Conservation (phyloP, 92 coral and sea anemone species). For the Diadumene lineata region DNA sequence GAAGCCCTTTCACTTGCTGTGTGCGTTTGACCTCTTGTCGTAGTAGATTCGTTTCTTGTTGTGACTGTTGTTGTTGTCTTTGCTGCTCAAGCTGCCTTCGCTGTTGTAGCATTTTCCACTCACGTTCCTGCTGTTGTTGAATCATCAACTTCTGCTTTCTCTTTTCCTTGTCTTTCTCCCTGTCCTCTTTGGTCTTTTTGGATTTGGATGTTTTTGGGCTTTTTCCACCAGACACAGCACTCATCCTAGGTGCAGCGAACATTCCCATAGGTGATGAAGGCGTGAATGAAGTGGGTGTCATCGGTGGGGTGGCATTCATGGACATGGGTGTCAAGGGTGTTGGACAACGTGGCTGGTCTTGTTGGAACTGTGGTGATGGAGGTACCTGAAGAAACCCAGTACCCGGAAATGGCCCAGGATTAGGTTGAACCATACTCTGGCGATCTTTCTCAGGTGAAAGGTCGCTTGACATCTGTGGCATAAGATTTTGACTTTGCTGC, state of each 20-base stretch:
- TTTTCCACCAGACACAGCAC: slow-evolving; percentile 32
- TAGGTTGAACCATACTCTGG: slow-evolving; percentile 11
- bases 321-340: slow-evolving; percentile 55
- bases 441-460: slow-evolving; percentile 1
- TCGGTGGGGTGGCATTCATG: slow-evolving; percentile 48
- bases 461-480: background rate
- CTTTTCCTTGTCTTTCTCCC: slow-evolving; percentile 85
- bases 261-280: slow-evolving; percentile 58
- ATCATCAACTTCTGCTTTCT: slow-evolving; percentile 77
- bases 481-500: background rate
- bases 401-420: background rate
- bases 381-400: slow-evolving; percentile 6
- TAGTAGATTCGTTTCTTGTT: slow-evolving; percentile 73
- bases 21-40: slow-evolving; percentile 81
- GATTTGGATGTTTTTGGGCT: slow-evolving; percentile 48
- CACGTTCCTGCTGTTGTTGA: slow-evolving; percentile 94
- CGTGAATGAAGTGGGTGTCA: slow-evolving; percentile 62
- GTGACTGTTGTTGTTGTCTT: slow-evolving; percentile 92
- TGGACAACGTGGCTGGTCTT: slow-evolving; percentile 17
- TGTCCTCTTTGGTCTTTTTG: slow-evolving; percentile 81
- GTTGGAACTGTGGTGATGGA: slow-evolving; percentile 17
- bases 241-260: slow-evolving; percentile 32
- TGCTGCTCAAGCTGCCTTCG: slow-evolving; percentile 90
- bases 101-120: slow-evolving; percentile 98
- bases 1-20: slow-evolving; percentile 73